Base-by-base conservation (phyloP, 2,113 vertebrate genomes). In the Fregata magnificens region DNA sequence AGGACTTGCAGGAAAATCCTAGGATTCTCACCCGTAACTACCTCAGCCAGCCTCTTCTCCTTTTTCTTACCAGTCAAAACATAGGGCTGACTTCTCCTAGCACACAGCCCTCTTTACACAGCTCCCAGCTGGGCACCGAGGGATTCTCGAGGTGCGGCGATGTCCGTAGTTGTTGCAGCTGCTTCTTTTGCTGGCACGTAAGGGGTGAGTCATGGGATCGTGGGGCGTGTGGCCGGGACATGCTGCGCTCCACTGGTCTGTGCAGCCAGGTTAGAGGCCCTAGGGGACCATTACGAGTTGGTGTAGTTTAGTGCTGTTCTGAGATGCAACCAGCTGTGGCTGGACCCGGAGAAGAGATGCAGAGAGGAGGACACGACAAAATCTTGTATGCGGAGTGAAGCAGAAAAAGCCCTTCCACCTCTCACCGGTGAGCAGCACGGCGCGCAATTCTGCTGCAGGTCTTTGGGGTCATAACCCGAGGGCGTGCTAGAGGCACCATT, bases 261-360 rank as follows among this genome's bases (percentile, higher is more conserved):
- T 55, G 82, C 81, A 82, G 86, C 65, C 70, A 87, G 91, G 61
- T 31, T 63, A 13, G 78, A 55, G 73, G 74, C 78, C 87, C 45
- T 42, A 19, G 62, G 94, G 71, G 40, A 88, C 53, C 78, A 80
- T 92, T 73, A 58, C 19, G 7, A 7, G 62, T 73, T 28, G 16
- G 31, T 56, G 84, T 61, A 50, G 56, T 72, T 93, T 31, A 82
- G 34, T 50, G 90, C 52, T 85, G 44, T 45, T 90, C 78, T 77
- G 84, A 95, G 84, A 45, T 38, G 66, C 34, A 94, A 32, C 84
- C 65, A 91, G 95, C 90, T 96, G 66, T 36, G 70, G 82, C 87
- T 1, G 1, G 74, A 82, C 44, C 31, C 2, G 1, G 31, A 79
- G 73, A 36, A 89, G 82, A 61, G 70, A 12, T 49, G 78, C 58